Evolutionary conservation across 2,797 vertebrate species (phyloP), one percentile per base, ranked within the genome.

Genomic region (Tokudaia tokunoshimensis): DNA sequence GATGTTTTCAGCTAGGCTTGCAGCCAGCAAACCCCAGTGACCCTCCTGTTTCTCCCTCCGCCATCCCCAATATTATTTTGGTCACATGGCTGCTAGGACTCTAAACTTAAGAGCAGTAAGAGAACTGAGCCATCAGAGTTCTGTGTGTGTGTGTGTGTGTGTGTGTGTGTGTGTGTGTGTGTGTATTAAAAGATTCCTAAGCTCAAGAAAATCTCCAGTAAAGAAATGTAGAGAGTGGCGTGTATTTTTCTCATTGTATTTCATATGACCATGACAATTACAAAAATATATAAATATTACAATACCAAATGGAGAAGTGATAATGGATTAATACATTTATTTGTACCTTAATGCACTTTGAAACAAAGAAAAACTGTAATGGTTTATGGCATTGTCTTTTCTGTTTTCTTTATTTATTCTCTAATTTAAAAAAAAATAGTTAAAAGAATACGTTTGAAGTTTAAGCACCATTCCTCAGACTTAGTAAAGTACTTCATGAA

Each of bases 401-500:
- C 17, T 85, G 24, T 59, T 91, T 84, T 91, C 26, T 76, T 41
- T 15, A 50, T 94, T 75, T 89, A 83, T 65, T 85, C 81, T 61
- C 26, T n/a, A 74, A 84, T 96, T 88, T 55, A 75, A 80, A 89
- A 44, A 88, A 84, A 86, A 52, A 55, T 11, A 70, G 59, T 37
- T 67, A 37, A 82, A 89, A 47, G 6, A 94, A 70, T 19, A 31
- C 0, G 52, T 57, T 82, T 82, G n/a, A 86, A 67, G n/a, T 52
- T 83, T 41, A 85, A 52, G n/a, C 55, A 67, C 14, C 10, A 79
- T 74, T 90, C 87, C n/a, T 87, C 89, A 90, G 47, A 92, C 12
- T 92, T 70, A 74, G 34, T 72, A 92, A 92, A 95, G 61, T 82
- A 83, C 59, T 92, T 72, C 20, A 65, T 31, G 52, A 47, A 55